Evolutionary conservation across 2,113 vertebrate species (phyloP).

Genomic region (Bubo bubo): DNA sequence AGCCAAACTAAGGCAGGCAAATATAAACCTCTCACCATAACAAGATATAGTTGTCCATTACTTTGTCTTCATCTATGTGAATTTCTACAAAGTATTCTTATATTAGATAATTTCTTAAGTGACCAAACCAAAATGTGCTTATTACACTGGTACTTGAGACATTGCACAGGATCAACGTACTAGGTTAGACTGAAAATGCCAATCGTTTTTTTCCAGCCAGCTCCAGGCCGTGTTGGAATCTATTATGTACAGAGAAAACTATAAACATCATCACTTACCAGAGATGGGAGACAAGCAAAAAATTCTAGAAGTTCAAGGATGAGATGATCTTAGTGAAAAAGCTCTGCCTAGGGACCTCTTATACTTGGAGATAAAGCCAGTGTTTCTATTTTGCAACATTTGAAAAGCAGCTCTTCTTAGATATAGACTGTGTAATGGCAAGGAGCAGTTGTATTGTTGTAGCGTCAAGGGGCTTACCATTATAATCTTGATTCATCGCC

Average conservation of each 20-base stretch:
- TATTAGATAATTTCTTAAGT: background rate
- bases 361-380: background rate
- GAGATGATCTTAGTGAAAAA: background rate
- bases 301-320: background rate
- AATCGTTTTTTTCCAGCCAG: background rate
- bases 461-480: background rate
- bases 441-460: background rate
- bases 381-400: background rate
- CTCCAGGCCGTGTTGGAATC: background rate
- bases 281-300: background rate
- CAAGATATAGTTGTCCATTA: background rate
- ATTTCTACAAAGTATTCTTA: background rate
- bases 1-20: background rate
- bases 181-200: background rate
- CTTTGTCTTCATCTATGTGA: background rate
- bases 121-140: background rate
- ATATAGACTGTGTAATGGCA: background rate
- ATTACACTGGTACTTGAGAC: background rate
- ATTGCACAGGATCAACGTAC: background rate
- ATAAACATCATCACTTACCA: background rate
- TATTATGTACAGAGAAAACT: background rate
- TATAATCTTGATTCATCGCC: background rate
- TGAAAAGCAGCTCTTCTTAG: background rate
- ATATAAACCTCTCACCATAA: background rate
- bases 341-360: background rate